Percentiles rank a stretch among this genome's conserved stretches.
phyloP scores from a whole-genome alignment of 2,797 vertebrate genomes.

The Pitangus sulphuratus region DNA sequence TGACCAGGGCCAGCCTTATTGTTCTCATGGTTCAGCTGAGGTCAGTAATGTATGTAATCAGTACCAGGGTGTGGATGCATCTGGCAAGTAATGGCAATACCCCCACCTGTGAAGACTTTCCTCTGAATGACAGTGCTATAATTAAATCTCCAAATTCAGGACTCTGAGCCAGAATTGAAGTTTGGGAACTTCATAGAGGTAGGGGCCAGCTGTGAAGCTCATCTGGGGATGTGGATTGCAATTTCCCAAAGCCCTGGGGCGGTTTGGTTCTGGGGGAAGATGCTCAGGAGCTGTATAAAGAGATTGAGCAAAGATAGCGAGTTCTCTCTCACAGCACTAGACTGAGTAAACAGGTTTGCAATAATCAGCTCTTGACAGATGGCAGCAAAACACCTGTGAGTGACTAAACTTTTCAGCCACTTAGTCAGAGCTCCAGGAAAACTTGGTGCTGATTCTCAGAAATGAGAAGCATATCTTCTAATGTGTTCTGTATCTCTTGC shows the following conservation, averaged over 20 bases:
- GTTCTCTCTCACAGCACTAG: constrained; percentile 29
- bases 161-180: constrained; percentile 45
- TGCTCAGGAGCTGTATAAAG: constrained; percentile 42
- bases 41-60: constrained; percentile 64
- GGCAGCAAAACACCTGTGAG: constrained; percentile 70
- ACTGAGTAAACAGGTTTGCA: constrained; percentile 65
- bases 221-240: constrained; percentile 47
- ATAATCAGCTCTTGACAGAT: constrained; percentile 72
- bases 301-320: constrained; percentile 51
- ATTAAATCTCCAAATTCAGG: constrained; percentile 65
- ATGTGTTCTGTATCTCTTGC: background rate
- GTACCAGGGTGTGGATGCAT: constrained; percentile 61
- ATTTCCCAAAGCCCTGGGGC: constrained; percentile 34
- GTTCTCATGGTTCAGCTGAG: constrained; percentile 66
- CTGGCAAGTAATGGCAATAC: constrained; percentile 67
- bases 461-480: constrained; percentile 34
- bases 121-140: constrained; percentile 64
- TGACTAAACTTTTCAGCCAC: constrained; percentile 66
- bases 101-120: constrained; percentile 55
- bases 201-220: constrained; percentile 51
- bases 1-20: constrained; percentile 52
- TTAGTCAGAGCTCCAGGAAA: constrained; percentile 68
- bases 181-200: constrained; percentile 45
- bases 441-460: constrained; percentile 51
- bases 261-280: constrained; percentile 12